Evolutionary conservation across 2,113 vertebrate species (phyloP).

Genomic region (Lepus timidus): DNA sequence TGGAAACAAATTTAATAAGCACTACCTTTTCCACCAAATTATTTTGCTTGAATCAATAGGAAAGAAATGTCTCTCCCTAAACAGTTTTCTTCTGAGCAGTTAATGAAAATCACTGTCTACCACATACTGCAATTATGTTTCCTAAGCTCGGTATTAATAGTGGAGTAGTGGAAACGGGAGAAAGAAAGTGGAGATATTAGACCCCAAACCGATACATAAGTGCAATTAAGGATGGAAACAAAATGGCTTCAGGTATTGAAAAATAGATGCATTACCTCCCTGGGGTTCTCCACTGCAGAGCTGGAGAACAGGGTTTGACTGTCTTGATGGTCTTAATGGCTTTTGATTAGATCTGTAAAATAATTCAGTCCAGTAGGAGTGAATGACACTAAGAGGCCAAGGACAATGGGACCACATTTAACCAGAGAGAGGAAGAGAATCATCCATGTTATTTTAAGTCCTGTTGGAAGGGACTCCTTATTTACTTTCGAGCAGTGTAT

Average conservation of each 20-base stretch:
- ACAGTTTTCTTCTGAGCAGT: conserved; percentile 80
- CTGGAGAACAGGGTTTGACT: background rate
- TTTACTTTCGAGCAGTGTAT: background rate
- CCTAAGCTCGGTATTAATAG: conserved; percentile 79
- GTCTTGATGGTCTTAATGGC: conserved; percentile 57
- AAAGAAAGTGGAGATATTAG: conserved; percentile 41
- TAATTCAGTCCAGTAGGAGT: conserved; percentile 33
- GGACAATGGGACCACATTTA: conserved; percentile 13
- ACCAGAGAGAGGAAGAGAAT: background rate
- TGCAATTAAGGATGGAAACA: conserved; percentile 32
- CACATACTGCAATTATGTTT: conserved; percentile 80
- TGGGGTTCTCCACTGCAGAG: background rate
- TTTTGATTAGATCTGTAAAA: conserved; percentile 73
- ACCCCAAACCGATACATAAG: conserved; percentile 1
- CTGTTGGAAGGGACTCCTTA: background rate
- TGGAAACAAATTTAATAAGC: conserved; percentile 85
- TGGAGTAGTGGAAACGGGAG: conserved; percentile 61
- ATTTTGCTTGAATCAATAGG: conserved; percentile 82
- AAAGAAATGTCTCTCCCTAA: conserved; percentile 81
- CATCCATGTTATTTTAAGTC: background rate
- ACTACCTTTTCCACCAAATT: conserved; percentile 83
- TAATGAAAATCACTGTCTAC: conserved; percentile 82
- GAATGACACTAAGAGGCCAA: background rate
- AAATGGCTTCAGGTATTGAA: conserved; percentile 46
- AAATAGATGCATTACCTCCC: conserved; percentile 48